phyloP scores from a whole-genome alignment of 1,140 invertebrate genomes.

The Elymnias hypermnestra region DNA sequence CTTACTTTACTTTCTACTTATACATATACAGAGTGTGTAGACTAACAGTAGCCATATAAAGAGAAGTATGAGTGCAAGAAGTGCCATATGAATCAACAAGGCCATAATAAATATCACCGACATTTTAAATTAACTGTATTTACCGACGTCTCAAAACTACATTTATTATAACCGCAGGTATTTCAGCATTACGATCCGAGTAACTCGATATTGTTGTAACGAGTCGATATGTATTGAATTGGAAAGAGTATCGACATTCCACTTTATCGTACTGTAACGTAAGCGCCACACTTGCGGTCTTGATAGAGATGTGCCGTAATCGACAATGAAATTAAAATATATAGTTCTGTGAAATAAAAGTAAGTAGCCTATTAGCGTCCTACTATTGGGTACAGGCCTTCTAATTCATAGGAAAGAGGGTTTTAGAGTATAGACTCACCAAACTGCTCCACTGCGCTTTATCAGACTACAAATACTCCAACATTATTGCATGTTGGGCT shows the following conservation, averaged over 20 bases:
- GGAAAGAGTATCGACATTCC: conserved; percentile 54
- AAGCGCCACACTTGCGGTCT: conserved; percentile 52
- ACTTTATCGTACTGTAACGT: conserved; percentile 42
- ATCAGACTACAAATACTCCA: no score
- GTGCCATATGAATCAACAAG: no score
- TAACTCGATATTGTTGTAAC: conserved; percentile 44
- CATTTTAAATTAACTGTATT: conserved; percentile 16
- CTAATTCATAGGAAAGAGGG: no score
- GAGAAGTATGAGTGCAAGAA: no score
- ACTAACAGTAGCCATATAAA: no score
- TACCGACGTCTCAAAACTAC: conserved; percentile 12
- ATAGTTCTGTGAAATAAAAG: not conserved
- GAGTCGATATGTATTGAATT: conserved; percentile 43
- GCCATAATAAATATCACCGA: conserved; percentile 1
- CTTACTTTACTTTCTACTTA: no score
- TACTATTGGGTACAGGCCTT: no score
- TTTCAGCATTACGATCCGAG: conserved; percentile 16
- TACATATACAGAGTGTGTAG: no score
- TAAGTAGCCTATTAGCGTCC: no score
- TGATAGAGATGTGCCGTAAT: conserved; percentile 24
- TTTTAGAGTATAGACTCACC: no score
- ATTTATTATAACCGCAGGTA: conserved; percentile 17
- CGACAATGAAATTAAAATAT: conserved; percentile 5
- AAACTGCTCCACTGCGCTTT: no score
- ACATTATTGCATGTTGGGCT: no score